Evolutionary conservation across 2,797 vertebrate species (phyloP).

Genomic region (Coendou prehensilis): DNA sequence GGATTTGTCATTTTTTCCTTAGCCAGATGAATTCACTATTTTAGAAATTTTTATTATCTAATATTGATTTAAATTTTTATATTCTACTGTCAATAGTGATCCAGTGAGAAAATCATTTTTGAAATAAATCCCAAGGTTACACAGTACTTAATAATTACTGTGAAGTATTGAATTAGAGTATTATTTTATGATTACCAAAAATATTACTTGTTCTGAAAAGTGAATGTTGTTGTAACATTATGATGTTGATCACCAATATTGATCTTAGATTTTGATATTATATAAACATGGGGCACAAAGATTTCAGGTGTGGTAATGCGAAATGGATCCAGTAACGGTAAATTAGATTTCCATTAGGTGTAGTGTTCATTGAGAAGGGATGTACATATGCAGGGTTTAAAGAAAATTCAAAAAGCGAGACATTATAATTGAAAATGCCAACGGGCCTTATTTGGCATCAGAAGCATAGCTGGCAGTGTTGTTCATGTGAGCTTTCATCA

Average conservation of each 20-base stretch:
- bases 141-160: slow-evolving; percentile 50
- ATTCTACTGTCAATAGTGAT: slow-evolving; percentile 18
- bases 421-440: neutral
- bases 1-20: slow-evolving; percentile 7
- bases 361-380: slow-evolving; percentile 3
- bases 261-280: slow-evolving; percentile 60
- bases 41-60: slow-evolving; percentile 29
- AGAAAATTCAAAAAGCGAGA: slow-evolving; percentile 16
- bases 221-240: slow-evolving; percentile 58
- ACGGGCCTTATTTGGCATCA: neutral
- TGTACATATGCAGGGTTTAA: slow-evolving; percentile 15
- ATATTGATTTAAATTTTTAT: slow-evolving; percentile 41
- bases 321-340: neutral
- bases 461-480: neutral
- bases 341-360: neutral
- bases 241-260: slow-evolving; percentile 31
- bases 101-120: slow-evolving; percentile 59
- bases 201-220: neutral
- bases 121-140: slow-evolving; percentile 57
- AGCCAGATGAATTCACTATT: slow-evolving; percentile 22
- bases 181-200: slow-evolving; percentile 63
- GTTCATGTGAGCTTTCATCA: slow-evolving; percentile 10
- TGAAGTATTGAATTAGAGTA: slow-evolving; percentile 53
- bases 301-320: slow-evolving; percentile 12
- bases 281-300: neutral